A percentile compares a stretch with the other conserved stretches of the same genome.
Evolutionary conservation across 2,797 vertebrate species (phyloP).

Genomic region (Alfaro cultratus): DNA sequence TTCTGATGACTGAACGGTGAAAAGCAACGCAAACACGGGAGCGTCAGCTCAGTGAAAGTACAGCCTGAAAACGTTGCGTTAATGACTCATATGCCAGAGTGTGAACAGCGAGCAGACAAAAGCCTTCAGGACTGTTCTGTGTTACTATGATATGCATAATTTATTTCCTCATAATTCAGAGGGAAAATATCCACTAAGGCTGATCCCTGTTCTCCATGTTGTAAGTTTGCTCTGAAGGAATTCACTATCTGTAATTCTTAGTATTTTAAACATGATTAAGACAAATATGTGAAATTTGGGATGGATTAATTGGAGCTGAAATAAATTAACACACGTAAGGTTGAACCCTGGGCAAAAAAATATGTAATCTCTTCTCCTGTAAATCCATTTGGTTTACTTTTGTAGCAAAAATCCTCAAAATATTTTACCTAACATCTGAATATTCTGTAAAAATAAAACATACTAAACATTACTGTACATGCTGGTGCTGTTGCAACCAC

Average conservation of each 20-base stretch:
- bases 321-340: neutral
- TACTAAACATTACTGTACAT: neutral
- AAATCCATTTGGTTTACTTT: neutral
- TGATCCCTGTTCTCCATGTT: neutral
- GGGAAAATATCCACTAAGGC: neutral
- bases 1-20: neutral
- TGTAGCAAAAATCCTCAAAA: neutral
- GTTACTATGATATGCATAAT: slow-evolving; percentile 6
- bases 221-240: slow-evolving; percentile 4
- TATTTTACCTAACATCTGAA: neutral
- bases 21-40: neutral
- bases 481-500: neutral
- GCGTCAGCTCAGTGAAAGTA: neutral
- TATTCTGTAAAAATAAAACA: neutral
- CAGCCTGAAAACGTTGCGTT: neutral
- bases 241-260: too few relatives aligned
- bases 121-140: slow-evolving; percentile 4
- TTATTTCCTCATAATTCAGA: slow-evolving; percentile 1
- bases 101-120: slow-evolving; percentile 10
- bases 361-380: neutral
- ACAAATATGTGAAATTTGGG: neutral
- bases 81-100: slow-evolving; percentile 3
- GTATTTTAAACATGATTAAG: neutral
- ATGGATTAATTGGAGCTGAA: neutral
- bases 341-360: neutral